These are phyloP conservation scores for Bombus terrestris DNA, from an alignment of 1,140 invertebrate species.

Conservation along the genomic window DNA sequence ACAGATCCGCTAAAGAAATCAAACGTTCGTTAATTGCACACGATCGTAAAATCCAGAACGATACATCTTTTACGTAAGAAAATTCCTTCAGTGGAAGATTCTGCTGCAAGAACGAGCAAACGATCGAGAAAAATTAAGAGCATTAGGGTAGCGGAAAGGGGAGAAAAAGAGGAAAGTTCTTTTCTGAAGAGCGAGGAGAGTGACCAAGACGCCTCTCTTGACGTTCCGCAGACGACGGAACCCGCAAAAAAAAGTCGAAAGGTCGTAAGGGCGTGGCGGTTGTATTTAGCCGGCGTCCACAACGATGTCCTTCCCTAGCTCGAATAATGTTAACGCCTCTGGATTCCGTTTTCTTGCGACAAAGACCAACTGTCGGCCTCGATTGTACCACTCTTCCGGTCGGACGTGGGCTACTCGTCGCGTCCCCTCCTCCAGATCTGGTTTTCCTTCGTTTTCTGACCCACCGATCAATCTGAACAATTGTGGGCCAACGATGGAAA, in stretches of 20 bases:
- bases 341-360: conserved; percentile 65
- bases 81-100: background rate
- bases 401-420: conserved; percentile 31
- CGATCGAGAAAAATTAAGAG: background rate
- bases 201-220: conserved; percentile 7
- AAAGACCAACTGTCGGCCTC: conserved; percentile 64
- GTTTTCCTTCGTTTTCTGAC: conserved; percentile 45
- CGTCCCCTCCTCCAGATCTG: conserved; percentile 47
- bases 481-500: conserved; percentile 25
- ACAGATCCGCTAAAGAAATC: background rate
- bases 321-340: conserved; percentile 69
- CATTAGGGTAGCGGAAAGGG: accelerated
- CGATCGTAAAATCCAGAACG: background rate
- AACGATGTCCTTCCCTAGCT: conserved; percentile 27
- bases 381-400: conserved; percentile 74
- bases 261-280: conserved; percentile 61
- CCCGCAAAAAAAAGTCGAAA: conserved; percentile 35
- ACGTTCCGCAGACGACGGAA: conserved; percentile 8
- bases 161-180: background rate
- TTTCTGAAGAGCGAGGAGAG: background rate
- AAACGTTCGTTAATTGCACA: background rate
- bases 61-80: background rate
- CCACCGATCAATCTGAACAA: conserved; percentile 53
- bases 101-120: background rate
- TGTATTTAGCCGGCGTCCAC: conserved; percentile 60